A percentile compares a stretch with the other conserved stretches of the same genome.
Conservation (phyloP, 2,888 invertebrate genomes). For the Vanessa cardui region DNA sequence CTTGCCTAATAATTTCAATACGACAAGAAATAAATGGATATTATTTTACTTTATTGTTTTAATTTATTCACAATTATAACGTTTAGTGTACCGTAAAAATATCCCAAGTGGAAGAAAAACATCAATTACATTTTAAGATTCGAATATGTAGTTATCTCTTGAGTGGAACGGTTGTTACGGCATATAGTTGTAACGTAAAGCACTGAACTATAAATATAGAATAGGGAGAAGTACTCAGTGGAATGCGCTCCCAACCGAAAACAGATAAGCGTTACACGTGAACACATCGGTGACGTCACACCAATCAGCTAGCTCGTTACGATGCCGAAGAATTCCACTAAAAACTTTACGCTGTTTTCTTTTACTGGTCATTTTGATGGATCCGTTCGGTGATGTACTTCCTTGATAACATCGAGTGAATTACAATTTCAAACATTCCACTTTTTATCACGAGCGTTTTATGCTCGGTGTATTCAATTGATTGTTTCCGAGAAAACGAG, state of each 20-base stretch:
- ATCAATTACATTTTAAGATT: background rate
- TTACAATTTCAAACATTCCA: constrained; percentile 4
- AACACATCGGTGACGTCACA: constrained; percentile 58
- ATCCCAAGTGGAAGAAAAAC: background rate
- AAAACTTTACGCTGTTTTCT: constrained; percentile 21
- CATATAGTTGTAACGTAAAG: constrained; percentile 46
- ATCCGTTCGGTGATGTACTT: constrained; percentile 12
- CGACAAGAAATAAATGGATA: no score
- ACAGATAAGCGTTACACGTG: constrained; percentile 58
- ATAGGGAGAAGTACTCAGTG: constrained; percentile 50
- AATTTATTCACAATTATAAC: no score
- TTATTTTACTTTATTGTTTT: no score
- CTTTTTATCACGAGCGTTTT: constrained; percentile 12
- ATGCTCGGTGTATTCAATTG: constrained; percentile 7
- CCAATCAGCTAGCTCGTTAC: constrained; percentile 20
- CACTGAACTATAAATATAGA: constrained; percentile 54
- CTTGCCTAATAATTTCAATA: no score
- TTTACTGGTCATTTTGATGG: constrained; percentile 9
- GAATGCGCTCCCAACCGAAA: constrained; percentile 64
- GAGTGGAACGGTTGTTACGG: constrained; percentile 35
- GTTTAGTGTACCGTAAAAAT: background rate
- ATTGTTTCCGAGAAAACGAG: constrained; percentile 16
- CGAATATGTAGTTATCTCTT: constrained; percentile 14
- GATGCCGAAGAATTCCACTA: constrained; percentile 31
- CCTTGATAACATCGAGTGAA: constrained; percentile 17